Conservation (phyloP, 2,797 vertebrate species). For the Geotrypetes seraphini region DNA sequence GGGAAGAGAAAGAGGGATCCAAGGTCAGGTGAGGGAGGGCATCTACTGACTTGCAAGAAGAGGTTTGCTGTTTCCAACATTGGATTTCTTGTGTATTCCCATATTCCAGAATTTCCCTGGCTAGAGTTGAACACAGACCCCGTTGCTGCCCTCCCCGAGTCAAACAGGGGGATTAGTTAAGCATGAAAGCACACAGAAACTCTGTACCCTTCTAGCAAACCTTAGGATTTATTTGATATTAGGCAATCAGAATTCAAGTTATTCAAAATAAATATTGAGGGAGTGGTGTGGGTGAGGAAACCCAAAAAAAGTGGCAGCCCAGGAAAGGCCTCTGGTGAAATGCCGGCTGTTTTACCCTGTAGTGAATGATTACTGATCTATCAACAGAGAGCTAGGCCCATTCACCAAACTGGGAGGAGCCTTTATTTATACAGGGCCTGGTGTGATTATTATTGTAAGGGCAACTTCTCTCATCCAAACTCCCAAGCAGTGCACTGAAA, state of each 20-base stretch:
- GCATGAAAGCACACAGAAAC: conserved; percentile 50
- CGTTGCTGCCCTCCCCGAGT: conserved; percentile 28
- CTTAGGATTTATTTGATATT: conserved; percentile 37
- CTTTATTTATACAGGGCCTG: conserved; percentile 41
- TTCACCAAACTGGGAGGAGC: conserved; percentile 19
- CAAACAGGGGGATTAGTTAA: conserved; percentile 60
- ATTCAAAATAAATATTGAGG: conserved; percentile 25
- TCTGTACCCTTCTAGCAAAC: conserved; percentile 31
- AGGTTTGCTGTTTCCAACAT: no score
- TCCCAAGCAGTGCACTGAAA: conserved; percentile 51
- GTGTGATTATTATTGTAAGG: conserved; percentile 59
- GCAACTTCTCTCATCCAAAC: conserved; percentile 64
- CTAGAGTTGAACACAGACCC: no score
- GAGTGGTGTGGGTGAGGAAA: neutral
- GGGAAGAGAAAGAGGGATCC: no score
- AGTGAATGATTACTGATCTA: conserved; percentile 28
- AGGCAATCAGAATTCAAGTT: conserved; percentile 36
- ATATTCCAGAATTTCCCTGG: no score
- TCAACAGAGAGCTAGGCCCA: conserved; percentile 24
- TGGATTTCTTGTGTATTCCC: no score
- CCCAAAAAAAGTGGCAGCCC: no score
- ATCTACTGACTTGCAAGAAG: no score
- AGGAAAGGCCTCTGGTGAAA: conserved; percentile 10
- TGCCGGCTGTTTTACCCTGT: neutral
- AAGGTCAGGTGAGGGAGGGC: no score